Evolutionary conservation across 1,140 invertebrate species (phyloP).

Genomic region (Hyles vespertilio): DNA sequence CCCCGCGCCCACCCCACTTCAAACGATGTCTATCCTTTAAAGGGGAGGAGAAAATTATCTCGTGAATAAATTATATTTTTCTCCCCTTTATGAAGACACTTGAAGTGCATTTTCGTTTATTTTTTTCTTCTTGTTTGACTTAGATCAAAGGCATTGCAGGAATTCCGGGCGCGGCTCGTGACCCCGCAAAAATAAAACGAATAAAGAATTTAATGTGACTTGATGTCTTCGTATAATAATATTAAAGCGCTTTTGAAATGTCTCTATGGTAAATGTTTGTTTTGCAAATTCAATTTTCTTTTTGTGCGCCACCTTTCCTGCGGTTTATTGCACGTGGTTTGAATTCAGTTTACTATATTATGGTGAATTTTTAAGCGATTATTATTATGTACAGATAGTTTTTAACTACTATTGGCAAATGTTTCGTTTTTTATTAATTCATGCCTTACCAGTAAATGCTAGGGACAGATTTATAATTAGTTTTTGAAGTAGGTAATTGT

Average conservation of each 20-base stretch:
- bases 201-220: constrained; percentile 70
- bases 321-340: not conserved
- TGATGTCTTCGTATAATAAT: constrained; percentile 65
- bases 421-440: too few relatives aligned
- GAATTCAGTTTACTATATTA: not conserved
- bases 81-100: constrained; percentile 70
- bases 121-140: constrained; percentile 55
- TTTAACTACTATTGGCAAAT: too few relatives aligned
- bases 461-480: too few relatives aligned
- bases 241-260: constrained; percentile 58
- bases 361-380: too few relatives aligned
- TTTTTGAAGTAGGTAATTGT: too few relatives aligned
- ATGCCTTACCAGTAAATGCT: too few relatives aligned
- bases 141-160: constrained; percentile 69
- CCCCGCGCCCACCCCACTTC: constrained; percentile 50
- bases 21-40: constrained; percentile 53
- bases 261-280: constrained; percentile 52
- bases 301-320: constrained; percentile 14
- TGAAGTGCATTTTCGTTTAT: constrained; percentile 71
- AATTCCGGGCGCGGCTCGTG: constrained; percentile 52
- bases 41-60: constrained; percentile 72
- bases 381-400: too few relatives aligned
- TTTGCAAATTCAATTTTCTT: constrained; percentile 27
- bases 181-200: constrained; percentile 68
- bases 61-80: constrained; percentile 75